phyloP scores from a whole-genome alignment of 1,140 invertebrate species.

The Samia ricini region DNA sequence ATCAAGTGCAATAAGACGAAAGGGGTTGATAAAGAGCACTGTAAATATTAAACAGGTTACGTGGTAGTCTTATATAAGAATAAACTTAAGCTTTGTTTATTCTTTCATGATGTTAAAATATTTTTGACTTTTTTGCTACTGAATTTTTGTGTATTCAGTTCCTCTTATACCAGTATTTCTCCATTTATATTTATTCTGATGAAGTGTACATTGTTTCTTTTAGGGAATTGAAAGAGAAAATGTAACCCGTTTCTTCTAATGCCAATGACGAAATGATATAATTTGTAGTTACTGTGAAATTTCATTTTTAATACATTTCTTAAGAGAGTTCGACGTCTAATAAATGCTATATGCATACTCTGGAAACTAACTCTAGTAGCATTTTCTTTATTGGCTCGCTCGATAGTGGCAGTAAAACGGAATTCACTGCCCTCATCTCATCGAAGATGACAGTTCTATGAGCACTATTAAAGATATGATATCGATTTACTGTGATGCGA shows the following conservation, averaged over 20 bases:
- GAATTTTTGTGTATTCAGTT: too few species aligned
- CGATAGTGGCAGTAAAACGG: slow-evolving; percentile 29
- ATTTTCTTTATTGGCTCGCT: slow-evolving; percentile 31
- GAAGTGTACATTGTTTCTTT: too few species aligned
- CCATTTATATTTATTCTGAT: too few species aligned
- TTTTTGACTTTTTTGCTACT: too few species aligned
- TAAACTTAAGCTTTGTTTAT: too few species aligned
- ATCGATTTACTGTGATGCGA: too few species aligned
- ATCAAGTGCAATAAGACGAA: slow-evolving; percentile 6
- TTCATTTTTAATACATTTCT: not conserved
- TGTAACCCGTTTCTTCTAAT: too few species aligned
- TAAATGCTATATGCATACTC: not conserved
- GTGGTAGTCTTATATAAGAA: not conserved
- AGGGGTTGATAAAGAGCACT: slow-evolving; percentile 7
- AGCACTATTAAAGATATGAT: slow-evolving; percentile 11
- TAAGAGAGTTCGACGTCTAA: not conserved
- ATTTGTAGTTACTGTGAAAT: too few species aligned
- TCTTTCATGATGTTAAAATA: too few species aligned
- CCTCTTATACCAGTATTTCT: too few species aligned
- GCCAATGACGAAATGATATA: too few species aligned
- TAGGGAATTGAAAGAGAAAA: too few species aligned
- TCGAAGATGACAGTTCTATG: slow-evolving; percentile 24
- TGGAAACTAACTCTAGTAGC: slow-evolving; percentile 4
- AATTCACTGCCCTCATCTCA: slow-evolving; percentile 30
- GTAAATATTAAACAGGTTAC: slow-evolving; percentile 22